Evolutionary conservation across 2,888 invertebrate species (phyloP).

Genomic region (Entomobrya proxima): DNA sequence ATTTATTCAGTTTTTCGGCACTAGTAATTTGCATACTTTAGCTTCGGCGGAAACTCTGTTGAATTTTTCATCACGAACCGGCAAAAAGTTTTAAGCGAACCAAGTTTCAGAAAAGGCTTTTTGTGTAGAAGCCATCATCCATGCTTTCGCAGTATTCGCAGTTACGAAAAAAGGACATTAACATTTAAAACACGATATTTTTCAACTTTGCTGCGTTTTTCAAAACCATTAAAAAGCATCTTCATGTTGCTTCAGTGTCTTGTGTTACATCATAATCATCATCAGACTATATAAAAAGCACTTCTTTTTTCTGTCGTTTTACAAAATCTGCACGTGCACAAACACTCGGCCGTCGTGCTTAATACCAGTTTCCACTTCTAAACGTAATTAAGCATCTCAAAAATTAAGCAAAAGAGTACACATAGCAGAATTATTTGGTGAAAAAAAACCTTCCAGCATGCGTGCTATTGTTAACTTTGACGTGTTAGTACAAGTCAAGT

Average conservation of each 20-base stretch:
- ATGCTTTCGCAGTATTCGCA: not conserved
- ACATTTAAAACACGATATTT: conserved; percentile 15
- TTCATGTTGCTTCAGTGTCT: not conserved
- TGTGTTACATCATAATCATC: not conserved
- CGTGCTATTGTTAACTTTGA: not conserved
- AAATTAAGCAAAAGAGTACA: conserved; percentile 25
- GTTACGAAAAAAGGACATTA: not conserved
- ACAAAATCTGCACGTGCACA: conserved; percentile 54
- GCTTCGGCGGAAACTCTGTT: not conserved
- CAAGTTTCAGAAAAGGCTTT: conserved; percentile 1
- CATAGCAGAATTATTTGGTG: not conserved
- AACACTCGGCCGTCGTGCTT: not conserved
- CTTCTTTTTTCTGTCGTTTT: not conserved
- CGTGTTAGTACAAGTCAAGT: not conserved
- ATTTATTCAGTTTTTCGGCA: not conserved
- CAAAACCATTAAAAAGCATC: conserved; percentile 28
- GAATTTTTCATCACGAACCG: conserved; percentile 23
- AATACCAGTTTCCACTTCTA: conserved; percentile 15
- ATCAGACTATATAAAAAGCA: not conserved
- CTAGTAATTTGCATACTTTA: conserved; percentile 31
- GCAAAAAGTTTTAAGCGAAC: not conserved
- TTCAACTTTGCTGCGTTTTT: not conserved
- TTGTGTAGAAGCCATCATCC: not conserved
- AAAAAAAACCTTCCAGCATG: not conserved
- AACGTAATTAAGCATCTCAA: conserved; percentile 40